These are phyloP conservation scores for Paratrypauchen microcephalus DNA, from an alignment of 2,797 vertebrate species.

Conservation along the genomic window DNA sequence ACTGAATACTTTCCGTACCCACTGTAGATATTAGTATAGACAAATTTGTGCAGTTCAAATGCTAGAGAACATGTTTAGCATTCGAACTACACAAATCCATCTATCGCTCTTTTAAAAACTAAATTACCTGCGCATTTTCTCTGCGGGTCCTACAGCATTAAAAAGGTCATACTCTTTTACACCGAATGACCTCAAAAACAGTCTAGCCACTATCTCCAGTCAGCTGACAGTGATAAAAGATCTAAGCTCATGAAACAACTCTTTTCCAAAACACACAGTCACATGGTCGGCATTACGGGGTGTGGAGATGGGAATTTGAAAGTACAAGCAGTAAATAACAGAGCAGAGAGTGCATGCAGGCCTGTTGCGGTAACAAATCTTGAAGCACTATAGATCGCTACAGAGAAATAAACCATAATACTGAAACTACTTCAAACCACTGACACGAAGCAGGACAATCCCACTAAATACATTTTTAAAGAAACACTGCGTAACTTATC, in stretches of 20 bases:
- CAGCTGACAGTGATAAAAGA: conserved; percentile 54
- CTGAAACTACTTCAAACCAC: too few species aligned
- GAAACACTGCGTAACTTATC: too few species aligned
- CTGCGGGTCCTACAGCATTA: not conserved
- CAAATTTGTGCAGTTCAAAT: too few species aligned
- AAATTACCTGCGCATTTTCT: not conserved
- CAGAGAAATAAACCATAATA: too few species aligned
- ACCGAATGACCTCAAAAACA: conserved; percentile 30
- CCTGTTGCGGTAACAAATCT: too few species aligned
- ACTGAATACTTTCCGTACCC: too few species aligned
- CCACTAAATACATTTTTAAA: too few species aligned
- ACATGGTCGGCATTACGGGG: conserved; percentile 55
- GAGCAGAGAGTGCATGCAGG: not conserved
- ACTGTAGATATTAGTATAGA: too few species aligned
- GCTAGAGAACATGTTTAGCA: too few species aligned
- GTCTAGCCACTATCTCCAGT: conserved; percentile 24
- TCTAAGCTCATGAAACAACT: conserved; percentile 43
- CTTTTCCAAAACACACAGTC: conserved; percentile 61
- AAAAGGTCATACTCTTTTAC: conserved; percentile 15
- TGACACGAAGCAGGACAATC: too few species aligned
- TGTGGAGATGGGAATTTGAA: conserved; percentile 50
- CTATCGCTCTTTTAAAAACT: not conserved
- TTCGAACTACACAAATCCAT: too few species aligned
- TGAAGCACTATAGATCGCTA: too few species aligned
- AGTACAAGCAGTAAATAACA: conserved; percentile 32